phyloP scores from a whole-genome alignment of 2,797 vertebrate genomes.

The Crypturellus tataupa region DNA sequence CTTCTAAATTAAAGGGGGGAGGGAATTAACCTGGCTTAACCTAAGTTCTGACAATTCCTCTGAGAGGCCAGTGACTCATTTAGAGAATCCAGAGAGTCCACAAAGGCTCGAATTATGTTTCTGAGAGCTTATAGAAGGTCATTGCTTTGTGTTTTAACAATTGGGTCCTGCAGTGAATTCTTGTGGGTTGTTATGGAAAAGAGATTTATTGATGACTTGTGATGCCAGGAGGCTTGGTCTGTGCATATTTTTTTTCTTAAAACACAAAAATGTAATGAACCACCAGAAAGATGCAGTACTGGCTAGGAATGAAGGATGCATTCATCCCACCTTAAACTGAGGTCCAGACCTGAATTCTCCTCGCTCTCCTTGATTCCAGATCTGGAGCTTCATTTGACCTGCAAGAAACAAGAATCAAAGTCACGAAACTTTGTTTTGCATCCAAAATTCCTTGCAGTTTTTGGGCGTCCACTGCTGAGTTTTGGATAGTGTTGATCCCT shows the following conservation, averaged over 20 bases:
- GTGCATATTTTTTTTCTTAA: conserved; percentile 12
- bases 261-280: neutral
- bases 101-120: conserved; percentile 48
- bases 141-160: conserved; percentile 57
- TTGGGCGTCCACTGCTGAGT: conserved; percentile 36
- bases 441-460: conserved; percentile 50
- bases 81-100: conserved; percentile 58
- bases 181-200: conserved; percentile 63
- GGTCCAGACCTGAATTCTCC: neutral
- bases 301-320: neutral
- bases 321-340: neutral
- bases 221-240: neutral
- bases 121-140: conserved; percentile 64
- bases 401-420: conserved; percentile 19
- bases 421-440: neutral
- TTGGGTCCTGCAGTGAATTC: conserved; percentile 65
- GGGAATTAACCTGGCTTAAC: conserved; percentile 50
- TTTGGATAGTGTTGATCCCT: conserved; percentile 2
- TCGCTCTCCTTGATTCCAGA: neutral
- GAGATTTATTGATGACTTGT: conserved; percentile 37
- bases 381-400: conserved; percentile 22
- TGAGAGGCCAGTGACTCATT: conserved; percentile 64
- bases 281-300: fast-evolving
- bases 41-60: conserved; percentile 47
- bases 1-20: conserved; percentile 28